Evolutionary conservation across 2,113 vertebrate genomes (phyloP).

Genomic region (Hystrix cristata): DNA sequence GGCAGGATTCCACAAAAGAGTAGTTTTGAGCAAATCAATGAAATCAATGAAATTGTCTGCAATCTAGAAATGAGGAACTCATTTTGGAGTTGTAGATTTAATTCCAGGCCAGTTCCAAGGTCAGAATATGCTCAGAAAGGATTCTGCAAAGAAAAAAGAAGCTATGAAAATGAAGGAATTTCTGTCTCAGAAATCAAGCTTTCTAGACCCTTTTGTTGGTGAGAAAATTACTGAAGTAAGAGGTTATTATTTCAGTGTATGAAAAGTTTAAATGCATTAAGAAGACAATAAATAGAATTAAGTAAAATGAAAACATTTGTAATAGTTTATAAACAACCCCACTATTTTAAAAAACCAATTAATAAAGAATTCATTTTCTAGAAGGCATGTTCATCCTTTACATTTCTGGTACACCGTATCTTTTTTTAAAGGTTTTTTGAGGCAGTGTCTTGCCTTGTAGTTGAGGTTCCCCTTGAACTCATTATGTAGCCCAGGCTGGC

Average conservation of each 20-base stretch:
- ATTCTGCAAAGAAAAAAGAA: background rate
- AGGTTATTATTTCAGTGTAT: background rate
- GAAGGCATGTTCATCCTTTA: background rate
- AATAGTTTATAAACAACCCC: background rate
- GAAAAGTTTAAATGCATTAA: background rate
- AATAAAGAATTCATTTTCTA: background rate
- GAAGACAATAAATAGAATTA: background rate
- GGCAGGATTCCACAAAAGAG: background rate
- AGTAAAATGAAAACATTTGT: background rate
- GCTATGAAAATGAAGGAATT: background rate
- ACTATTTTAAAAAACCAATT: background rate
- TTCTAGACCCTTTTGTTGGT: background rate
- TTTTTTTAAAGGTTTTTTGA: no score
- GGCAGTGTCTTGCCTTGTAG: no score
- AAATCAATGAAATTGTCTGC: background rate
- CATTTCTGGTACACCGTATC: background rate
- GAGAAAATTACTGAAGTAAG: background rate
- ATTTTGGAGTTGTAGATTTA: slow-evolving; percentile 6
- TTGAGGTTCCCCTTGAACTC: no score
- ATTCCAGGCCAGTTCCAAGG: background rate
- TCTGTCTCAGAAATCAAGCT: background rate
- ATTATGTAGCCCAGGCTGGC: no score
- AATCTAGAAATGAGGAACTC: background rate
- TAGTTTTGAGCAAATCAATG: background rate
- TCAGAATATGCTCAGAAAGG: background rate